Conservation (phyloP, 64 coral and sea anemone species). For the Stylophora pistillata region DNA sequence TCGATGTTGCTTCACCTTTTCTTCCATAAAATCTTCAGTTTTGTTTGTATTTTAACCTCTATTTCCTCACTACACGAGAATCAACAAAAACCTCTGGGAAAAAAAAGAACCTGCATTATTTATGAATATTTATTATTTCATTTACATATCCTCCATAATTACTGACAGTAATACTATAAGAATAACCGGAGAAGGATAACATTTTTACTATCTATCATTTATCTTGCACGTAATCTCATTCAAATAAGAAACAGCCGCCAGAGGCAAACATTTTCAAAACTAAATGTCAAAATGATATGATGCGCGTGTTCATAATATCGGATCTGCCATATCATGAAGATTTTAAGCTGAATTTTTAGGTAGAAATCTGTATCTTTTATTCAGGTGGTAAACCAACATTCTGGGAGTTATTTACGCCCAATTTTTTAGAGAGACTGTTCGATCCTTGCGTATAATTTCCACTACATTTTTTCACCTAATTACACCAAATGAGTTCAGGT, state of each 20-base stretch:
- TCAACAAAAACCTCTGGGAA: not conserved
- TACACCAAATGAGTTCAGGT: too few relatives aligned
- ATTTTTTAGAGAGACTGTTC: too few relatives aligned
- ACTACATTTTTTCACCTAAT: too few relatives aligned
- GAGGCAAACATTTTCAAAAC: not conserved
- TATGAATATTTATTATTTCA: not conserved
- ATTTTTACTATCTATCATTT: not conserved
- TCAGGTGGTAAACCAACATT: not conserved
- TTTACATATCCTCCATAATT: conserved; percentile 12
- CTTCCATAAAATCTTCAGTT: not conserved
- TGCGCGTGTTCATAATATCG: not conserved
- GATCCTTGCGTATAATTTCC: too few relatives aligned
- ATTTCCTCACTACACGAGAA: not conserved
- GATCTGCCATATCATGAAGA: not conserved
- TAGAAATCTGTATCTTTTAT: not conserved
- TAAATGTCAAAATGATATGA: conserved; percentile 4
- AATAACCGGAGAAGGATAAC: not conserved
- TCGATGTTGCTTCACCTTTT: not conserved
- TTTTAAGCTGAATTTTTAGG: not conserved
- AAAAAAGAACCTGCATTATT: conserved; percentile 2
- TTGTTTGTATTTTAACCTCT: not conserved
- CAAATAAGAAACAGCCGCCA: too few relatives aligned
- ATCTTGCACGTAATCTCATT: not conserved
- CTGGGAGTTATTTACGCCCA: too few relatives aligned
- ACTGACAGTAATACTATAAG: not conserved